Evolutionary conservation across 2,888 invertebrate species (phyloP).

Genomic region (Ormyrus thymus): DNA sequence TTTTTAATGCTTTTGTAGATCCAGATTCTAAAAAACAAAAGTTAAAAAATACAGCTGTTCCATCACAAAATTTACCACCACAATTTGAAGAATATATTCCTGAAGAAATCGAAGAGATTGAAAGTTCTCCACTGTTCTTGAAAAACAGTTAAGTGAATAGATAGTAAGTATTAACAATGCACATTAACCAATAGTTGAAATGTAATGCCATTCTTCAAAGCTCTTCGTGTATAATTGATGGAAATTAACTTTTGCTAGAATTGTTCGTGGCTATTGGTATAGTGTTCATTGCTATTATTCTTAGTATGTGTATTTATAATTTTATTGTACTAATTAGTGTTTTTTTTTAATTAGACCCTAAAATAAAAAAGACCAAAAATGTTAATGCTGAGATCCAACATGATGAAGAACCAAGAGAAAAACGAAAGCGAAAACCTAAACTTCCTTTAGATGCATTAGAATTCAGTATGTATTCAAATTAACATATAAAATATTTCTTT

Average conservation of each 20-base stretch:
- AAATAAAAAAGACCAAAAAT: too few species aligned
- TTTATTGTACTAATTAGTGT: too few species aligned
- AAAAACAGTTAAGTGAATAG: not conserved
- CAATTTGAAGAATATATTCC: constrained; percentile 19
- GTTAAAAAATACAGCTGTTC: constrained; percentile 1
- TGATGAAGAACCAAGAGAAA: too few species aligned
- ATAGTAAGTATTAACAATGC: not conserved
- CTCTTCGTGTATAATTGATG: too few species aligned
- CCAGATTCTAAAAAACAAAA: not conserved
- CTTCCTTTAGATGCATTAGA: too few species aligned
- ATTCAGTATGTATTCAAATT: too few species aligned
- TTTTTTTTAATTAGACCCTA: too few species aligned
- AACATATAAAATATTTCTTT: too few species aligned
- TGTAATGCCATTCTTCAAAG: not conserved
- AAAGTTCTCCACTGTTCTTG: not conserved
- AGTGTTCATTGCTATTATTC: not conserved
- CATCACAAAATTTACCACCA: not conserved
- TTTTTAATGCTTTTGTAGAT: not conserved
- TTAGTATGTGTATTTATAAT: not conserved
- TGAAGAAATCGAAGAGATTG: not conserved
- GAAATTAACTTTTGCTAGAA: not conserved
- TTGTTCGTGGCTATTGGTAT: not conserved
- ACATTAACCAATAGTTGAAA: not conserved
- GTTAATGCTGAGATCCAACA: too few species aligned
- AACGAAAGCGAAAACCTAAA: too few species aligned